phyloP scores from a whole-genome alignment of 2,888 invertebrate genomes.

The Nomada fabriciana region DNA sequence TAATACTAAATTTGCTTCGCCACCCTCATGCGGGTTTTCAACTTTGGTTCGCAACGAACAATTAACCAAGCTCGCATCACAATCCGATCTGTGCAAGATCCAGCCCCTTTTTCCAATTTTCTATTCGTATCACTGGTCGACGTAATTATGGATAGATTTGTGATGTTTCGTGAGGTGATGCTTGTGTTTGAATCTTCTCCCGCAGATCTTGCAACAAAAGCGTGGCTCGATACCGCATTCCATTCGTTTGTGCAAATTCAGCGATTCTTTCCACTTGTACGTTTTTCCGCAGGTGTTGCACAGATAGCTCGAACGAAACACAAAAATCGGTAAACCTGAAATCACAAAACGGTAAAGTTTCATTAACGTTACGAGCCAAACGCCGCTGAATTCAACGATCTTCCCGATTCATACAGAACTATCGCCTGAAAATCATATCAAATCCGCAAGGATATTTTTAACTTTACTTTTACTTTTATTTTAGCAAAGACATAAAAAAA shows the following conservation, averaged over 20 bases:
- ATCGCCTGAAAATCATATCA: too few relatives aligned
- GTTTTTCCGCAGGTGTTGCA: conserved; percentile 79
- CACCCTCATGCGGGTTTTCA: too few relatives aligned
- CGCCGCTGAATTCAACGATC: background rate
- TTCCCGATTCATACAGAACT: background rate
- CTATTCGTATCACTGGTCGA: conserved; percentile 11
- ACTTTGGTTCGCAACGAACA: background rate
- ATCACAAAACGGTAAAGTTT: conserved; percentile 41
- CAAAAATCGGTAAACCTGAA: conserved; percentile 47
- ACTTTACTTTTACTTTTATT: too few relatives aligned
- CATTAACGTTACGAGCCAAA: conserved; percentile 2
- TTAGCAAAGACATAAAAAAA: too few relatives aligned
- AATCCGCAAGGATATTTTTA: conserved; percentile 7
- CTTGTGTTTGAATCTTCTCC: conserved; percentile 79
- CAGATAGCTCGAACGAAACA: conserved; percentile 38
- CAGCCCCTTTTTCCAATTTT: background rate
- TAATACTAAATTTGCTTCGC: too few relatives aligned
- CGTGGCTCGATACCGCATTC: conserved; percentile 81
- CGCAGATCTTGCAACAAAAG: conserved; percentile 80
- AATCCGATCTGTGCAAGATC: background rate
- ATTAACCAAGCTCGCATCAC: background rate
- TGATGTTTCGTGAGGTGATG: conserved; percentile 78
- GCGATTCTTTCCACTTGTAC: conserved; percentile 78
- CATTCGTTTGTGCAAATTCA: conserved; percentile 77
- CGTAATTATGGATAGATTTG: conserved; percentile 66